These are phyloP conservation scores for Catostylus mosaicus DNA, from an alignment of 30 jellyfish, hydroid and myxozoan genomes.

Conservation along the genomic window DNA sequence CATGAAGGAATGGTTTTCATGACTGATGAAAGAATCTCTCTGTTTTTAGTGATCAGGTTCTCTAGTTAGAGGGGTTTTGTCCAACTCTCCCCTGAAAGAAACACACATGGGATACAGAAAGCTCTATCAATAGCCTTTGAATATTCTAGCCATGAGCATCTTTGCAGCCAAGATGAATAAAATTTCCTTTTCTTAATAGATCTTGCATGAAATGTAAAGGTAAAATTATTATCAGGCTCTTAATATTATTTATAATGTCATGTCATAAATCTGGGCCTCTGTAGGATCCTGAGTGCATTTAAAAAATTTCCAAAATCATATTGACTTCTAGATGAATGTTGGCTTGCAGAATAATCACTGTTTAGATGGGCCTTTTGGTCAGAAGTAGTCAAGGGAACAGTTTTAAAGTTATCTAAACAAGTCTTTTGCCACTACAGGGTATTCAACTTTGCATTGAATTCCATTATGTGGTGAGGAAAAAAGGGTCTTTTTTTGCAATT, in stretches of 20 bases:
- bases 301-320: not conserved
- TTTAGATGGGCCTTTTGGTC: not conserved
- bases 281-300: not conserved
- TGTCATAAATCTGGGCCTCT: not conserved
- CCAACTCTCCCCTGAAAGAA: not conserved
- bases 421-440: not conserved
- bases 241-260: too few relatives aligned
- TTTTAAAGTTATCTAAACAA: not conserved
- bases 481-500: not conserved
- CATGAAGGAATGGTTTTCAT: not conserved
- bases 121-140: too few relatives aligned
- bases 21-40: not conserved
- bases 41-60: not conserved
- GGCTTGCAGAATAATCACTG: not conserved
- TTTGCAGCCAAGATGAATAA: too few relatives aligned
- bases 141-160: too few relatives aligned
- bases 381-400: not conserved
- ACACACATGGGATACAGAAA: too few relatives aligned
- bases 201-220: not conserved
- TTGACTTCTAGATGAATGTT: not conserved
- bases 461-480: not conserved
- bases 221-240: not conserved
- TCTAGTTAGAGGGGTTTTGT: not conserved
- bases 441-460: not conserved
- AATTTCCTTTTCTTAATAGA: not conserved